Conservation (phyloP, 2,113 vertebrate genomes). For the Anas platyrhynchos region DNA sequence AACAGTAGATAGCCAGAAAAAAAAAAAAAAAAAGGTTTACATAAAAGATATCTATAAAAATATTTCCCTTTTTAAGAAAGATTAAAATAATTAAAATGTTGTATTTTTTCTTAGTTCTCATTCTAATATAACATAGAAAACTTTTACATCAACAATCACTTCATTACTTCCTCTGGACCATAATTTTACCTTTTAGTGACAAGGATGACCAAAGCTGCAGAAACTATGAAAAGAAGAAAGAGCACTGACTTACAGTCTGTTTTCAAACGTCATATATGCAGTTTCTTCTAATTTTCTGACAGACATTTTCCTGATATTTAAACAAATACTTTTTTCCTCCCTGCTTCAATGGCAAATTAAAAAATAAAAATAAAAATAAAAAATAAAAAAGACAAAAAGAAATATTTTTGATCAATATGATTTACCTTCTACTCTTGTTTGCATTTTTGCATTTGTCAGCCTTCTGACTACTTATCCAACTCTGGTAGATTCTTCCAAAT, state of each 20-base stretch:
- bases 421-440: neutral
- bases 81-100: neutral
- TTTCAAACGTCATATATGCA: neutral
- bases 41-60: neutral
- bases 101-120: neutral
- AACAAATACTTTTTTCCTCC: neutral
- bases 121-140: neutral
- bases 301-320: neutral
- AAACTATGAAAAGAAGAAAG: neutral
- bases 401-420: neutral
- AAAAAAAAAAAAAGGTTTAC: neutral
- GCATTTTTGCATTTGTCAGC: neutral
- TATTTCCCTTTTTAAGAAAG: neutral
- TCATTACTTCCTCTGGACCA: neutral
- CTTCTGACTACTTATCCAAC: neutral
- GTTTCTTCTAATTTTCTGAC: neutral
- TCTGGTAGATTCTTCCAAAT: neutral
- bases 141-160: neutral
- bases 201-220: neutral
- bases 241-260: neutral
- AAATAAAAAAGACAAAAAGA: neutral
- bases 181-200: neutral
- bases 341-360: neutral
- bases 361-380: neutral
- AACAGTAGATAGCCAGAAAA: slow-evolving; percentile 8